These are phyloP conservation scores for Himalopsyche anomala DNA, from an alignment of 2,888 invertebrate species.

Conservation along the genomic window DNA sequence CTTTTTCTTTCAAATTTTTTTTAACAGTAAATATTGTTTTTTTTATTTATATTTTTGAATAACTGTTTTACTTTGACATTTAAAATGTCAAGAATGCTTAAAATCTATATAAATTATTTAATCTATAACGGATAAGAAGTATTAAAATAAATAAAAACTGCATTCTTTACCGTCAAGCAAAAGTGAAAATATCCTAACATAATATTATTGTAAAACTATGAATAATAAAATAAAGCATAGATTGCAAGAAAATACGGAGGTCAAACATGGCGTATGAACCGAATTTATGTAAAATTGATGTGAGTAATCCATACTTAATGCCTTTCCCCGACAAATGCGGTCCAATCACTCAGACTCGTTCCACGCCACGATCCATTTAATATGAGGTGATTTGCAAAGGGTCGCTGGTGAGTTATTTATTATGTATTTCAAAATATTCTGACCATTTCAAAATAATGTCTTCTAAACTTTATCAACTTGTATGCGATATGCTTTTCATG, in stretches of 20 bases:
- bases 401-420: not conserved
- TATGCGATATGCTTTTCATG: too few species aligned
- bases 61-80: too few species aligned
- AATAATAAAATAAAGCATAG: not conserved
- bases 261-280: conserved; percentile 12
- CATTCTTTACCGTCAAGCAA: too few species aligned
- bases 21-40: too few species aligned
- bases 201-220: not conserved
- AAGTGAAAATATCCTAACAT: not conserved
- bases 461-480: not conserved
- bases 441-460: not conserved
- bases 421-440: not conserved
- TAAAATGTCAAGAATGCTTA: too few species aligned
- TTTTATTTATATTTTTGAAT: too few species aligned
- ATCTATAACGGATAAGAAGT: too few species aligned
- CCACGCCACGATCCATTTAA: conserved; percentile 31
- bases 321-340: conserved; percentile 36
- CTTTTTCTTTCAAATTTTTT: too few species aligned
- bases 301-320: conserved; percentile 42
- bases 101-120: too few species aligned
- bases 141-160: too few species aligned
- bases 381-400: conserved; percentile 35
- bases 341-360: conserved; percentile 34
- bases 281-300: conserved; percentile 39
- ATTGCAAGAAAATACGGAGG: not conserved